Evolutionary conservation across 2,113 vertebrate genomes (phyloP), one percentile per base, ranked within the genome.

Genomic region (Cavia porcellus): DNA sequence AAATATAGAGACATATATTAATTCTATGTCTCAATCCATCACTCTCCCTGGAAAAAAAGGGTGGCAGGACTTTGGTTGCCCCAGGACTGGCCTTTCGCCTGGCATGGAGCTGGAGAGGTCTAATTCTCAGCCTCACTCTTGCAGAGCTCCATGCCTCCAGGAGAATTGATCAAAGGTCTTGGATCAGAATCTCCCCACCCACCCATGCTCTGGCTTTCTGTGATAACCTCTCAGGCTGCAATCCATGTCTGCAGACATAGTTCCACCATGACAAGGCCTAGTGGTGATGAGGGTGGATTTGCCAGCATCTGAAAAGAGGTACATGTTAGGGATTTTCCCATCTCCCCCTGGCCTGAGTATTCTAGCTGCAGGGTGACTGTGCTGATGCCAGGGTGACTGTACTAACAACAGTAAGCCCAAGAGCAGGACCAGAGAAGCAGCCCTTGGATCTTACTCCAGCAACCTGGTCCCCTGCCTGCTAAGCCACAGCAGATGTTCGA

Each of bases 181-280:
- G 97, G 98, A 98, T 98, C 99, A 98, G 99, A 98, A 98, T 95
- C 98, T 98, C 96, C 95, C 97, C 98, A 97, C 98, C 97, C 98
- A 97, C 98, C 98, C 99, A 98, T 99, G 98, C 98, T 97, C 99
- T 98, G 98, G 99, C 98, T 98, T 97, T 96, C 97, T 94, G 98
- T 88, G 99, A 99, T 99, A 99, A 99, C 99, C 99, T 98, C 97
- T 20, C 97, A 98, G 99, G 99, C 99, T 98, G 98, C 98, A 98
- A 98, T 98, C 97, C 98, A 96, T 98, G 98, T 99, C 99, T 99
- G 99, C 99, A 99, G 98, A 98, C 98, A 97, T 89, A 98, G 99
- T 98, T 99, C 98, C 97, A 97, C 99, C 98, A 99, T 99, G 99
- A 98, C 98, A 97, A 97, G 98, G 98, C 98, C 99, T 99, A 98